Evolutionary conservation across 2,797 vertebrate genomes (phyloP).

Genomic region (Cyprinodon diabolis): DNA sequence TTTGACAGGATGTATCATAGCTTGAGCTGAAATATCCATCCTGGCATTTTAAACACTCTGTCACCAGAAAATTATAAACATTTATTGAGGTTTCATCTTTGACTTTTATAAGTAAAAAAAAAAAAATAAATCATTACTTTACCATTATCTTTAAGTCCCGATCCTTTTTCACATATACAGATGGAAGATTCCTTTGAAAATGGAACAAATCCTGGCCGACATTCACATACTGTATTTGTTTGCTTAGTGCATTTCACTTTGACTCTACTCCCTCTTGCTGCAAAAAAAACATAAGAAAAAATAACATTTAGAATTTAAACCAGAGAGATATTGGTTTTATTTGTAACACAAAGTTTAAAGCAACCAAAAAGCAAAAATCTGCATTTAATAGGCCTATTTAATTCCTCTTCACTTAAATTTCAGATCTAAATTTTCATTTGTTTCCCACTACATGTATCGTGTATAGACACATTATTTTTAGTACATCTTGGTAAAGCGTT

Average conservation of each 20-base stretch:
- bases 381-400: not conserved
- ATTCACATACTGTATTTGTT: conserved; percentile 56
- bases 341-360: not conserved
- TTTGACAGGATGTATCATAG: conserved; percentile 16
- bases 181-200: fast-evolving
- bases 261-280: not conserved
- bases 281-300: not conserved
- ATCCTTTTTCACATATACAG: conserved; percentile 65
- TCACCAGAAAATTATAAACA: not conserved
- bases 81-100: not conserved
- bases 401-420: not conserved
- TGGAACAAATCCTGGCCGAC: conserved; percentile 37
- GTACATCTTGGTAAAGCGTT: not conserved
- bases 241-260: fast-evolving
- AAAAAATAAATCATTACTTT: not conserved
- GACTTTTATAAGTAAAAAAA: not conserved
- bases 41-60: conserved; percentile 57
- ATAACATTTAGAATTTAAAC: not conserved
- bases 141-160: conserved; percentile 33
- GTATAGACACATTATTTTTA: not conserved
- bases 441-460: not conserved
- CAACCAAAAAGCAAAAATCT: not conserved
- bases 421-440: not conserved
- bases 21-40: conserved; percentile 40
- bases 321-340: not conserved